Conservation (phyloP, 2,113 vertebrate genomes). For the Micronisus gabar region DNA sequence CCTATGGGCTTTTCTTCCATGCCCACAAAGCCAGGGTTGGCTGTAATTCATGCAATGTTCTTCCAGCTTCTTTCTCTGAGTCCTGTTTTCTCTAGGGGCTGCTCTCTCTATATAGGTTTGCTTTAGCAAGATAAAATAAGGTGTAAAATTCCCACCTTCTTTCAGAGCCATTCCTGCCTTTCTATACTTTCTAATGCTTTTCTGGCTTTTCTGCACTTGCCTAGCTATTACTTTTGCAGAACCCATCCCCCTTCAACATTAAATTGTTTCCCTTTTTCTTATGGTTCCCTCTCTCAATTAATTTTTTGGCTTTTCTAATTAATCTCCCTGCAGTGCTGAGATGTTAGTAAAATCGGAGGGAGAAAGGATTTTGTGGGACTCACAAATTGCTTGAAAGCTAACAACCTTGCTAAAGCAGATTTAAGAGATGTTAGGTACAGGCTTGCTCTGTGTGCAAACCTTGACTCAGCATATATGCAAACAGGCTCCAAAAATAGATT, state of each 20-base stretch:
- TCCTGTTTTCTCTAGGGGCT: not conserved
- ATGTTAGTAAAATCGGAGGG: not conserved
- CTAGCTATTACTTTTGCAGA: not conserved
- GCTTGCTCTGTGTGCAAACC: not conserved
- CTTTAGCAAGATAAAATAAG: not conserved
- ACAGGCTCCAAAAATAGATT: constrained; percentile 51
- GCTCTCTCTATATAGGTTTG: not conserved
- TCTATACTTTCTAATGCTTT: not conserved
- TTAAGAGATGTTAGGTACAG: not conserved
- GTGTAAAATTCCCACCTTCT: not conserved
- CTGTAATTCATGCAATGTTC: not conserved
- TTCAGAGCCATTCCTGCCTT: not conserved
- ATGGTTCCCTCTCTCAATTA: not conserved
- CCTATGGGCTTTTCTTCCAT: not conserved
- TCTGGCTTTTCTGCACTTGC: not conserved
- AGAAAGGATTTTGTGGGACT: not conserved
- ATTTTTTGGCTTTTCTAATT: not conserved
- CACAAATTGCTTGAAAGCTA: not conserved
- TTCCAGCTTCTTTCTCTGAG: not conserved
- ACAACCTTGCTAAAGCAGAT: not conserved
- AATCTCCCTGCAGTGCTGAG: not conserved
- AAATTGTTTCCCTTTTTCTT: not conserved
- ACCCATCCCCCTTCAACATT: not conserved
- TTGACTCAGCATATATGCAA: constrained; percentile 65
- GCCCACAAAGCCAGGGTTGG: not conserved